Evolutionary conservation across 92 coral and sea anemone species (phyloP), one percentile per base, ranked within the genome.

Genomic region (Palythoa grandiflora): DNA sequence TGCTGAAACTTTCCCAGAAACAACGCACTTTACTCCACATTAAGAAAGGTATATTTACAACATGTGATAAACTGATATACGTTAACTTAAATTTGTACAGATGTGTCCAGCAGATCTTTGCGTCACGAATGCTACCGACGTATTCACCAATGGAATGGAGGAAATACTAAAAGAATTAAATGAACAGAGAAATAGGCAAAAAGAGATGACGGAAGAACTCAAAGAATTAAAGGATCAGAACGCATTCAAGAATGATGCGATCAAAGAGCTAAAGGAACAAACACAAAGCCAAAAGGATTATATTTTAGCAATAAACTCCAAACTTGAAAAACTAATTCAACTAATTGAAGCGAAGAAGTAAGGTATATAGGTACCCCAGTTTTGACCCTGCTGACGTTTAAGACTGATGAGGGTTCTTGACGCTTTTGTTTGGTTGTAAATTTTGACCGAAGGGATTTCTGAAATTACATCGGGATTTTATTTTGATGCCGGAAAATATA

Each of bases 241-340:
- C 36, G 47, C 2, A 40, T 5, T 9, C 4, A 66, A 57, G 9
- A 50, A 36, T 6, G 21, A 79, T 4, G 7, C 59, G 6, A 65
- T 80, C 38, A 3, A 13, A 40, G 59, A 80, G n/a, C 74, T 80
- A 11, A 39, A 68, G 14, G 75, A 65, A 28, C 85, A 80, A 50
- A n/a, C 73, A 19, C 20, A 21, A 47, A 59, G 37, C 17, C 84
- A 79, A 20, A 39, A 40, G 71, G 53, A 79, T 12, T 44, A 79
- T 59, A 21, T 11, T 38, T 21, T 13, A 36, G 36, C 73, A 59
- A 5, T 79, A 14, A 65, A 80, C 28, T 80, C 61, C n/a, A 35
- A 63, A 65, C 74, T 80, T 0, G 73, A 65, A 65, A 65, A 14
- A 47, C 61, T 40, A n/a, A 21, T 80, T 80, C 74, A 80, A 54